Conservation (phyloP, 2,797 vertebrate species). For the Trichosurus vulpecula region DNA sequence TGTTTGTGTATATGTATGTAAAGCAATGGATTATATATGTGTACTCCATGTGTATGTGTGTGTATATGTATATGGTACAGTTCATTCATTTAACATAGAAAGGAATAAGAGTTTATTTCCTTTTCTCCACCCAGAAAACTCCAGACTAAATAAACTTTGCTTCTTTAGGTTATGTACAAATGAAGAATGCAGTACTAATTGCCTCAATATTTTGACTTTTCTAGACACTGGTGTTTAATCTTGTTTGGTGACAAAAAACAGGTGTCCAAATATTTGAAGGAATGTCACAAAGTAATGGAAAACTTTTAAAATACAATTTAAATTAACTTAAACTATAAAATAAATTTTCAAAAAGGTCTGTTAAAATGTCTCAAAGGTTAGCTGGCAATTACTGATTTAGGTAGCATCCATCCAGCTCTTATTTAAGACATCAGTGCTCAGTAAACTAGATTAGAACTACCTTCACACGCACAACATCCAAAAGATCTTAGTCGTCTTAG, state of each 20-base stretch:
- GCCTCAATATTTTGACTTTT: background rate
- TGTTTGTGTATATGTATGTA: background rate
- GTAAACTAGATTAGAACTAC: background rate
- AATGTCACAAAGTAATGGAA: slow-evolving; percentile 19
- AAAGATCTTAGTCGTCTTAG: background rate
- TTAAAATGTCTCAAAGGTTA: background rate
- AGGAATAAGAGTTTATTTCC: background rate
- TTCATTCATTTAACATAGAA: background rate
- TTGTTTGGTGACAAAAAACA: slow-evolving; percentile 1
- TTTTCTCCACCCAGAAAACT: background rate
- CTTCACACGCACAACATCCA: background rate
- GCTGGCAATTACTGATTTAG: background rate
- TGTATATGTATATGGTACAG: background rate
- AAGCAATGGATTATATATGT: background rate
- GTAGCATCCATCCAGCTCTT: background rate
- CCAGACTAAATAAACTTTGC: background rate
- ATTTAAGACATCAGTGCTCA: background rate
- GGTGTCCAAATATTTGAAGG: slow-evolving; percentile 4
- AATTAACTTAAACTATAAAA: slow-evolving; percentile 43
- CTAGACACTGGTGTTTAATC: slow-evolving; percentile 1
- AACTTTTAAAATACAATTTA: slow-evolving; percentile 36
- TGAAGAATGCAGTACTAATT: background rate
- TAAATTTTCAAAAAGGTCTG: background rate
- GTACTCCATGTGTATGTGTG: background rate
- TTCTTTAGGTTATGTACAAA: background rate